Percentiles rank a stretch among this genome's conserved stretches.
Conservation (phyloP, 2,888 invertebrate species). For the Tortricodes alternella region DNA sequence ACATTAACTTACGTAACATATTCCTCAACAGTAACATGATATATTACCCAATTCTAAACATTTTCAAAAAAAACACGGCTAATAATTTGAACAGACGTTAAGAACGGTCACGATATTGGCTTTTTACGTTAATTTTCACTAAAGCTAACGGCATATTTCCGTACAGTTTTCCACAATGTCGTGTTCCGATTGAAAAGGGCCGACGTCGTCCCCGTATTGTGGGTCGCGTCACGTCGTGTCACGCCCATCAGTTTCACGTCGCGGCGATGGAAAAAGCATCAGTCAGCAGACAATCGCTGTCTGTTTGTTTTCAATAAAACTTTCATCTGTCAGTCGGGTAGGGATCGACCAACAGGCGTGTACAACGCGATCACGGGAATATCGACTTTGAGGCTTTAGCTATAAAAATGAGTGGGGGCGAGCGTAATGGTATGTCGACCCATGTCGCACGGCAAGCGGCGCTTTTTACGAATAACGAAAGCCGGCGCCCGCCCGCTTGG, state of each 20-base stretch:
- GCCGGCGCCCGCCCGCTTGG: background rate
- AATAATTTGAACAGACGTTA: too few species aligned
- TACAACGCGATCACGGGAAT: background rate
- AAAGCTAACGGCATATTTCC: constrained; percentile 17
- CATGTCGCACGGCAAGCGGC: background rate
- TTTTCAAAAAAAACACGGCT: too few species aligned
- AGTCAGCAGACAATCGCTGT: constrained; percentile 20
- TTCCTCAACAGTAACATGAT: too few species aligned
- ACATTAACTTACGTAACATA: too few species aligned
- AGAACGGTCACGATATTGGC: too few species aligned
- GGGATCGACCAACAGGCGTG: background rate
- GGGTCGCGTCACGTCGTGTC: background rate
- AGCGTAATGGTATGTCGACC: background rate
- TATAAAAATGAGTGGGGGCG: background rate
- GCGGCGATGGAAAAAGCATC: constrained; percentile 11
- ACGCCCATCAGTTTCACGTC: background rate
- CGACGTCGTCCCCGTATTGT: background rate
- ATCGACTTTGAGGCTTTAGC: background rate
- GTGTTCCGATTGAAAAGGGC: constrained; percentile 23
- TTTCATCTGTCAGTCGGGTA: constrained; percentile 14
- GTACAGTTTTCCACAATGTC: background rate
- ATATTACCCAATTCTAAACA: too few species aligned
- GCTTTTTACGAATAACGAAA: constrained; percentile 15
- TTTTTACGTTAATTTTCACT: too few species aligned
- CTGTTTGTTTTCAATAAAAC: constrained; percentile 29